Evolutionary conservation across 2,113 vertebrate species (phyloP).

Genomic region (Brachirus orientalis): DNA sequence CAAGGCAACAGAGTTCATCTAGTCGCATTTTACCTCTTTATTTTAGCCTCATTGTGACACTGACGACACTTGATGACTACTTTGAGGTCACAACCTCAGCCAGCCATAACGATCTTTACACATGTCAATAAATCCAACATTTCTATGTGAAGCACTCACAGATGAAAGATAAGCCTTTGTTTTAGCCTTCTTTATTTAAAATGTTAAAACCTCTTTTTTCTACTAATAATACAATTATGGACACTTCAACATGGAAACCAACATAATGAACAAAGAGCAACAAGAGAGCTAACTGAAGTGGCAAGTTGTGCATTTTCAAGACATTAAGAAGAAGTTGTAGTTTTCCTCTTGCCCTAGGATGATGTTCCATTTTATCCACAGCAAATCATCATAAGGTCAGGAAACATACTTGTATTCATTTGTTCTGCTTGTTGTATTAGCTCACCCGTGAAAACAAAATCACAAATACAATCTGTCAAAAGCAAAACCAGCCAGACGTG

Average conservation of each 20-base stretch:
- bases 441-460: conserved; percentile 51
- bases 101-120: no score
- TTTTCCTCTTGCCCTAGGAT: conserved; percentile 13
- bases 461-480: conserved; percentile 55
- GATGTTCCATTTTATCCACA: conserved; percentile 7
- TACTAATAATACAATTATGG: no score
- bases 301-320: background rate
- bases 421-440: conserved; percentile 39
- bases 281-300: background rate
- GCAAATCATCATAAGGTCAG: conserved; percentile 28
- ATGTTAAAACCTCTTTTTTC: no score
- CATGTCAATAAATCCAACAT: no score
- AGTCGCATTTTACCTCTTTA: conserved; percentile 3
- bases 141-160: no score
- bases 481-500: conserved; percentile 31
- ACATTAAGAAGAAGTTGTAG: no score
- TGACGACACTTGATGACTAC: no score
- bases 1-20: conserved; percentile 10
- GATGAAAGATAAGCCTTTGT: no score
- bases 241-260: conserved; percentile 1
- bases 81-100: no score
- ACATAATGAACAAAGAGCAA: background rate
- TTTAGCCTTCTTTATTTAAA: no score
- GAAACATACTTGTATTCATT: conserved; percentile 43
- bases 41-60: conserved; percentile 10